Evolutionary conservation across 2,888 invertebrate genomes (phyloP), one percentile per base, ranked within the genome.

Genomic region (Trissoscelio sp.): DNA sequence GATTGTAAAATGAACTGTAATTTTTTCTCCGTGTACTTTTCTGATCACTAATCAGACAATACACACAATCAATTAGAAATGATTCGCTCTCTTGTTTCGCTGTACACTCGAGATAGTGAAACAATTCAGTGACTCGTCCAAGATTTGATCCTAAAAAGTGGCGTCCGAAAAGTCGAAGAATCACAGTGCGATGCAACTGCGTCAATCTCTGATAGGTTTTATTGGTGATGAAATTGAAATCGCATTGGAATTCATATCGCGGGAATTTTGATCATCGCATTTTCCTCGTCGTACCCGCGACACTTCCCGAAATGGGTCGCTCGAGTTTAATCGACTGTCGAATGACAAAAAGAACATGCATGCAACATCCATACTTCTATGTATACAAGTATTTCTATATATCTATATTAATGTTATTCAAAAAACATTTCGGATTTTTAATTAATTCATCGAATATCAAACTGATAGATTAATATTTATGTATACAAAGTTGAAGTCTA

Each of bases 301-400:
- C 64, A 28, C 48, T 48, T 64, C 70, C 70, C 70, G 12, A 78
- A 78, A 78, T 78, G 70, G 78, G 78, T 81, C 73, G 81, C 62
- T 42, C 64, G 78, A 64, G 73, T 78, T 81, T 73, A 77, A 81
- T 81, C 81, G 81, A 81, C 77, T 81, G 81, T 81, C 67, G 72
- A 81, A 67, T 72, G 48, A 46, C 72, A 77, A 81, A 70, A 72
- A 69, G 67, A 69, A 69, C 11, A 51, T 44, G 42, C 20, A 42
- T 24, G 37, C 39, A 51, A 31, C 67, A 42, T 28, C 48, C 46
- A 62, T 12, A 48, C 46, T 62, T 58, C 12, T 16, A 55, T 42
- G 14, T 42, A 44, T 34, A 73, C 44, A 34, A 24, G 14, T n/a
- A 28, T 11, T 6, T 18, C 4, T 37, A 37, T 37, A 37, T 37